phyloP scores from a whole-genome alignment of 1,140 invertebrate species.

The Araneus ventricosus region DNA sequence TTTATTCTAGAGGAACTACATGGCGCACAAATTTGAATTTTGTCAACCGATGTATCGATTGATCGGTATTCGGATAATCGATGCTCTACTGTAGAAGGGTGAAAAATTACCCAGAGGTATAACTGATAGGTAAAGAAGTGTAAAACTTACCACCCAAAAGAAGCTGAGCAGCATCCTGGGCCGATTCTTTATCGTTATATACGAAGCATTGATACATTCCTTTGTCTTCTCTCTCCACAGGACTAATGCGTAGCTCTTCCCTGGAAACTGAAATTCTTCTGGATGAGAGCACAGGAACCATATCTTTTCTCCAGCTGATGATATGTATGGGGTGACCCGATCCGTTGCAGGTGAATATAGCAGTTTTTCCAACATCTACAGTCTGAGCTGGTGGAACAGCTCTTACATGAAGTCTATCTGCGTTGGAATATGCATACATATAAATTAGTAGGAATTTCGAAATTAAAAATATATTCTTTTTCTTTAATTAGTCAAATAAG shows the following conservation, averaged over 20 bases:
- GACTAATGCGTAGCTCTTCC: constrained; percentile 80
- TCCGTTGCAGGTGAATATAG: constrained; percentile 78
- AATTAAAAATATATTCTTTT: no score
- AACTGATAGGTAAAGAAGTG: no score
- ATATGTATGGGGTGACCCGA: constrained; percentile 91
- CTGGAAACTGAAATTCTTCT: constrained; percentile 61
- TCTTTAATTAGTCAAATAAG: no score
- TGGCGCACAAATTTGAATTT: no score
- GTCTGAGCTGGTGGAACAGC: constrained; percentile 66
- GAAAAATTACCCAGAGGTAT: no score
- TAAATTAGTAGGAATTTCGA: neutral
- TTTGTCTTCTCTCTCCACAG: constrained; percentile 89
- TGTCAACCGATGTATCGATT: no score
- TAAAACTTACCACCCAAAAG: constrained; percentile 79
- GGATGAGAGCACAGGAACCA: constrained; percentile 81
- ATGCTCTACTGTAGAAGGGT: no score
- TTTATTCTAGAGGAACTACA: no score
- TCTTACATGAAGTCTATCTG: constrained; percentile 68
- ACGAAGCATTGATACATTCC: constrained; percentile 90
- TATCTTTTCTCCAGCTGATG: constrained; percentile 95
- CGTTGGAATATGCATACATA: neutral
- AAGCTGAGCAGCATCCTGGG: constrained; percentile 86
- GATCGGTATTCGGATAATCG: no score
- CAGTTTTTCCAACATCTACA: constrained; percentile 72
- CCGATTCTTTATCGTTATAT: constrained; percentile 87